Percentiles rank a stretch among this genome's conserved stretches.
Evolutionary conservation across 1,140 invertebrate genomes (phyloP).

Genomic region (Arion vulgaris): DNA sequence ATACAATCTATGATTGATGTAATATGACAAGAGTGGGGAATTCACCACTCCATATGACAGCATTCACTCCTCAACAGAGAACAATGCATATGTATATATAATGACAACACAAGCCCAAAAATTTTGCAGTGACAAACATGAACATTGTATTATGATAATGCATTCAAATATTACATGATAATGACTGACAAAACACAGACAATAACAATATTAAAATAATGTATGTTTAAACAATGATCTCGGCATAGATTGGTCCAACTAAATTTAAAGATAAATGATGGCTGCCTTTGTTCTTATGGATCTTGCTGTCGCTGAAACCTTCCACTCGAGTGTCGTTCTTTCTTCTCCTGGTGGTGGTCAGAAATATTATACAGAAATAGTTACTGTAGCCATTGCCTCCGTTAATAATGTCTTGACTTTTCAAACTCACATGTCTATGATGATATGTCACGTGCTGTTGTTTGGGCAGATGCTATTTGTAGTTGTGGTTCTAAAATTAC

Average conservation of each 20-base stretch:
- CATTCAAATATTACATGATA: background rate
- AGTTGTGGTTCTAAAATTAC: too few relatives aligned
- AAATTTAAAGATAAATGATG: slow-evolving; percentile 5
- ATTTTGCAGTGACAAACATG: background rate
- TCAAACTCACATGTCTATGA: too few relatives aligned
- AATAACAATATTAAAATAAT: slow-evolving; percentile 8
- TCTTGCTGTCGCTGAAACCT: slow-evolving; percentile 1
- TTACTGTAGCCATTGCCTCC: background rate
- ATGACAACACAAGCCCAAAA: background rate
- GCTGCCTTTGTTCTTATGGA: slow-evolving; percentile 1
- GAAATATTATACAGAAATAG: background rate
- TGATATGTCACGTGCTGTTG: too few relatives aligned
- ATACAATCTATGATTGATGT: too few relatives aligned
- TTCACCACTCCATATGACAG: too few relatives aligned
- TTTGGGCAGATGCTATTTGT: too few relatives aligned
- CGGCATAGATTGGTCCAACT: slow-evolving; percentile 23
- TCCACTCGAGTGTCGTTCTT: background rate
- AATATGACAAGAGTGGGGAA: too few relatives aligned
- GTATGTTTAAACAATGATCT: background rate
- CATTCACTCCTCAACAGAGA: too few relatives aligned
- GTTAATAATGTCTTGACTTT: background rate
- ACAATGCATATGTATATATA: too few relatives aligned
- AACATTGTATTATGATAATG: too few relatives aligned
- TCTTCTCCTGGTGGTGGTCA: background rate
- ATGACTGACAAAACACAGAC: background rate